Percentiles rank a stretch among this genome's conserved stretches.
Conservation (phyloP, 1,140 invertebrate genomes). For the Pachypsylla venusta region DNA sequence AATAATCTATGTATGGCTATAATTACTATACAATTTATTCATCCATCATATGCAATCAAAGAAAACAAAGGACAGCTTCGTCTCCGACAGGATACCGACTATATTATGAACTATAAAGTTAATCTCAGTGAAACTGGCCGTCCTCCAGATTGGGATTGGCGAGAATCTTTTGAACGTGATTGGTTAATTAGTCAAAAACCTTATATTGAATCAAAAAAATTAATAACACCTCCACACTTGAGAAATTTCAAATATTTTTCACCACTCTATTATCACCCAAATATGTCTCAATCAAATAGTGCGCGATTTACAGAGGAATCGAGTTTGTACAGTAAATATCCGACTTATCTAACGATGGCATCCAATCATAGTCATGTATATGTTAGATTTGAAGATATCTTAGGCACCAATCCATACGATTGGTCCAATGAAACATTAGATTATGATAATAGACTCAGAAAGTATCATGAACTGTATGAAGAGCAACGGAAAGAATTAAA, state of each 20-base stretch:
- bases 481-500: background rate
- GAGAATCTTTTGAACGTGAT: background rate
- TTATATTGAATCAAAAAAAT: background rate
- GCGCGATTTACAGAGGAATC: background rate
- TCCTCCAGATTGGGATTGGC: background rate
- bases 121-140: background rate
- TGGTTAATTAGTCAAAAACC: background rate
- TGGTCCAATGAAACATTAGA: background rate
- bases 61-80: no score
- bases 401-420: background rate
- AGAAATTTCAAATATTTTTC: conserved; percentile 3
- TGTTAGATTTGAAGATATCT: background rate
- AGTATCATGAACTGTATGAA: background rate
- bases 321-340: background rate
- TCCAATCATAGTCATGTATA: background rate
- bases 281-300: background rate
- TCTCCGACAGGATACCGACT: no score
- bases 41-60: no score
- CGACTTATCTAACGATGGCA: background rate
- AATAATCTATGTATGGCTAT: no score
- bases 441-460: background rate
- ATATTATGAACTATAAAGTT: no score
- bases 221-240: background rate
- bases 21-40: no score
- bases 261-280: background rate